A percentile compares a stretch with the other conserved stretches of the same genome.
Conservation (phyloP, 2,113 vertebrate species). For the Forbesichthys papilliferus region DNA sequence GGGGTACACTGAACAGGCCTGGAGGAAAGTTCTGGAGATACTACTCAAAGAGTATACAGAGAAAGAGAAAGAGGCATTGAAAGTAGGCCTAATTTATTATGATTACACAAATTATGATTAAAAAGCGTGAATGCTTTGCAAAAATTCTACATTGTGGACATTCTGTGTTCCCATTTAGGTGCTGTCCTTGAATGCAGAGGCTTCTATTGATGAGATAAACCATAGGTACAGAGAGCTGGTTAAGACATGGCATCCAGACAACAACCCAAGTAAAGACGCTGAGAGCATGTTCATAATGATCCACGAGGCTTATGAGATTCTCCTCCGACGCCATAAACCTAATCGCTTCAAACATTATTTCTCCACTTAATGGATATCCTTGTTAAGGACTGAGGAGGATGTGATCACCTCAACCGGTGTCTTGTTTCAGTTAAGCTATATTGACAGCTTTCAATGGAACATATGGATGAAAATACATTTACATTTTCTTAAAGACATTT, state of each 20-base stretch:
- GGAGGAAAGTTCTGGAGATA: conserved; percentile 83
- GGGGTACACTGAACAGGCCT: conserved; percentile 77
- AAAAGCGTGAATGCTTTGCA: neutral
- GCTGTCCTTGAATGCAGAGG: conserved; percentile 74
- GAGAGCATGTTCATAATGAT: conserved; percentile 84
- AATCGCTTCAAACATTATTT: conserved; percentile 45
- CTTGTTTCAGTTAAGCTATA: neutral
- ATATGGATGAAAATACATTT: neutral
- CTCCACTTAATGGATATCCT: neutral
- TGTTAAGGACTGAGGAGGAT: neutral
- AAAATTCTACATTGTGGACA: neutral
- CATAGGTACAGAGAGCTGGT: conserved; percentile 81
- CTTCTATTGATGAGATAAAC: conserved; percentile 82
- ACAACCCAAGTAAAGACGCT: conserved; percentile 82
- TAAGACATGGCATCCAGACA: conserved; percentile 90
- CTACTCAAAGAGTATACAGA: conserved; percentile 79
- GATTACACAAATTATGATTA: neutral
- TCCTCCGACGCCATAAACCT: conserved; percentile 65
- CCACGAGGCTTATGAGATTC: conserved; percentile 83
- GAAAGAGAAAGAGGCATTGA: conserved; percentile 75
- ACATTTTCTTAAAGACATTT: neutral
- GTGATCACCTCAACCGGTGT: neutral
- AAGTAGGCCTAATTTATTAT: conserved; percentile 68
- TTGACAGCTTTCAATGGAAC: neutral
- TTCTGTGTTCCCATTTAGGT: conserved; percentile 68